Conservation (phyloP, 1,140 invertebrate genomes). For the Saccostrea glomerata region DNA sequence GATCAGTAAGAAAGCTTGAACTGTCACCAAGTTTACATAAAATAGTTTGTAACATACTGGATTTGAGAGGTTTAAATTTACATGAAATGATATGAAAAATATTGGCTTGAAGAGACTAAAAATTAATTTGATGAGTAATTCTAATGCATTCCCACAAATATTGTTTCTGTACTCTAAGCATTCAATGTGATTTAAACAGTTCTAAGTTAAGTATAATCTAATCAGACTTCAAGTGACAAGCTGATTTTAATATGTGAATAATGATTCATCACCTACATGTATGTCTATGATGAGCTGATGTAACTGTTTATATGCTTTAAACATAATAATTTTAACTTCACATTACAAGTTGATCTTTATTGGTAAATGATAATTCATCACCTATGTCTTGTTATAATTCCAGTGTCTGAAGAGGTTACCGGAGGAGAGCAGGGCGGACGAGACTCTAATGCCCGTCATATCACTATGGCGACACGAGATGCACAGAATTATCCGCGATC, state of each 20-base stretch:
- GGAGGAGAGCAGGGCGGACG: constrained; percentile 77
- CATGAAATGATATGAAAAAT: too few relatives aligned
- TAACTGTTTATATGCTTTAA: too few relatives aligned
- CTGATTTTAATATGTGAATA: not conserved
- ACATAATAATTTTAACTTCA: too few relatives aligned
- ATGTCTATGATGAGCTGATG: too few relatives aligned
- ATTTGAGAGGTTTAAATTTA: too few relatives aligned
- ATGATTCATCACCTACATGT: not conserved
- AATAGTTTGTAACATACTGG: too few relatives aligned
- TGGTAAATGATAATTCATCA: too few relatives aligned
- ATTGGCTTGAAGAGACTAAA: not conserved
- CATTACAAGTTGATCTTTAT: too few relatives aligned
- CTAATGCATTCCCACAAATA: not conserved
- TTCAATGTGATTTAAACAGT: too few relatives aligned
- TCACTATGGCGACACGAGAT: constrained; percentile 78
- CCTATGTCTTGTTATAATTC: not conserved
- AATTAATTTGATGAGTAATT: not conserved
- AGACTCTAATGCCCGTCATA: constrained; percentile 71
- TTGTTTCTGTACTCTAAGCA: too few relatives aligned
- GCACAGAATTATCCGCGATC: constrained; percentile 74
- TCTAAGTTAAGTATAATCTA: too few relatives aligned
- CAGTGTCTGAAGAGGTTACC: constrained; percentile 74
- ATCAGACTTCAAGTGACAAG: not conserved
- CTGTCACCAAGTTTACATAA: too few relatives aligned
- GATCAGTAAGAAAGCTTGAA: not conserved